phyloP scores from a whole-genome alignment of 1,140 invertebrate genomes.

The Eumeta japonica region DNA sequence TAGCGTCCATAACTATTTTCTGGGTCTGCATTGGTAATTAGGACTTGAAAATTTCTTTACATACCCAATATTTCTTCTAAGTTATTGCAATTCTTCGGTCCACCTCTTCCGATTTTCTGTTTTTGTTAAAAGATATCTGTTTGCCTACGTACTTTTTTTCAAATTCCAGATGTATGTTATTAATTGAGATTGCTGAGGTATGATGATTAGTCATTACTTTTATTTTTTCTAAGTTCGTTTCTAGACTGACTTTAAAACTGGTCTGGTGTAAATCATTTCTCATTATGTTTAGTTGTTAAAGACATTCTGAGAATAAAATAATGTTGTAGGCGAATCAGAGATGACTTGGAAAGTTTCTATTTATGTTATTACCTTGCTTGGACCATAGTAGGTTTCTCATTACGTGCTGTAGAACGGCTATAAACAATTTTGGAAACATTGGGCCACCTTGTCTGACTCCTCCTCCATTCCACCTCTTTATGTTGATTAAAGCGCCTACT shows the following conservation, averaged over 20 bases:
- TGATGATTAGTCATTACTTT: slow-evolving; percentile 11
- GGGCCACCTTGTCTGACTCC: too few relatives aligned
- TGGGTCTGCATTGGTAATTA: slow-evolving; percentile 1
- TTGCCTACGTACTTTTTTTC: slow-evolving; percentile 4
- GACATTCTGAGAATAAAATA: slow-evolving; percentile 2
- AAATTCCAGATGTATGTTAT: slow-evolving; percentile 5
- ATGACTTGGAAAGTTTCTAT: slow-evolving; percentile 13
- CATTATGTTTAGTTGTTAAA: slow-evolving; percentile 11
- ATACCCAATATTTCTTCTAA: slow-evolving; percentile 5
- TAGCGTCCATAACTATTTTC: slow-evolving; percentile 8
- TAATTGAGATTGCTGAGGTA: not conserved
- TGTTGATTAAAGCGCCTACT: slow-evolving; percentile 8
- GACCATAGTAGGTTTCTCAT: too few relatives aligned
- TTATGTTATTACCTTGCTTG: slow-evolving; percentile 14
- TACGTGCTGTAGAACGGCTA: too few relatives aligned
- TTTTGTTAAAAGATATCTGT: slow-evolving; percentile 4
- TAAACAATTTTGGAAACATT: too few relatives aligned
- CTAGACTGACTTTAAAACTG: slow-evolving; percentile 10
- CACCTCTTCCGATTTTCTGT: slow-evolving; percentile 4
- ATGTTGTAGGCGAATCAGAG: slow-evolving; percentile 10
- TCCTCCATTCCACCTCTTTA: too few relatives aligned
- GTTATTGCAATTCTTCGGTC: slow-evolving; percentile 4
- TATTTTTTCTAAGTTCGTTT: slow-evolving; percentile 12
- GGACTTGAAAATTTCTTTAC: slow-evolving; percentile 7
- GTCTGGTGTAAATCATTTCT: slow-evolving; percentile 11